Conservation (phyloP, 2,797 vertebrate genomes). For the Valencia hispanica region DNA sequence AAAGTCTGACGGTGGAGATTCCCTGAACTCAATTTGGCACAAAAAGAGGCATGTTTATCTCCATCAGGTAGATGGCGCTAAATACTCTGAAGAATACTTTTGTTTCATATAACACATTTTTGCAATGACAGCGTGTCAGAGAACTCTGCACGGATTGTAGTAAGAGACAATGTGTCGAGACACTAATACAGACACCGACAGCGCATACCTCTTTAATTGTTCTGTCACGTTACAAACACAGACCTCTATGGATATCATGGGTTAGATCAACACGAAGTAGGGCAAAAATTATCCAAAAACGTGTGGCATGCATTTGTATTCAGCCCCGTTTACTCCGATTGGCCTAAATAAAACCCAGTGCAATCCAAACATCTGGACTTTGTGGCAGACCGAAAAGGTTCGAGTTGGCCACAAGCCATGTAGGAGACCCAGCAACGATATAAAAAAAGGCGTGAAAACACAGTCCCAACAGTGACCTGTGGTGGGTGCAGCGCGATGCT, state of each 20-base stretch:
- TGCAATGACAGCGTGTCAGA: background rate
- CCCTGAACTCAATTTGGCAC: constrained; percentile 38
- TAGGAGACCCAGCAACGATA: background rate
- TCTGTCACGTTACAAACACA: background rate
- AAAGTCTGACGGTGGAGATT: constrained; percentile 20
- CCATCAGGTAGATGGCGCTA: background rate
- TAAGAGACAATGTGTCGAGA: constrained; percentile 20
- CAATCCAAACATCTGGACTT: background rate
- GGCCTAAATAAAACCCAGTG: background rate
- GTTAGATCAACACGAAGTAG: background rate
- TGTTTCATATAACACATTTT: constrained; percentile 6
- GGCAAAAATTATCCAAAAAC: background rate
- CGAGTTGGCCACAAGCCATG: background rate
- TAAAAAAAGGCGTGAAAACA: too few species aligned
- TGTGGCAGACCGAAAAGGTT: background rate
- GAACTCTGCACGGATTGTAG: constrained; percentile 8
- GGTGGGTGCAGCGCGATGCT: too few species aligned
- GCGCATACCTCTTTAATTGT: background rate
- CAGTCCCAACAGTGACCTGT: too few species aligned
- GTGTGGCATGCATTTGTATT: background rate
- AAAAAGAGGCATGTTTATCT: constrained; percentile 33
- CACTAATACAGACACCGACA: background rate
- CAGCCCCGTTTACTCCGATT: background rate
- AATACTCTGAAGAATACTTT: constrained; percentile 3
- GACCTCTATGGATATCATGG: background rate